These are phyloP conservation scores for Micronycteris hirsuta DNA, from an alignment of 2,113 vertebrate genomes.

Conservation along the genomic window DNA sequence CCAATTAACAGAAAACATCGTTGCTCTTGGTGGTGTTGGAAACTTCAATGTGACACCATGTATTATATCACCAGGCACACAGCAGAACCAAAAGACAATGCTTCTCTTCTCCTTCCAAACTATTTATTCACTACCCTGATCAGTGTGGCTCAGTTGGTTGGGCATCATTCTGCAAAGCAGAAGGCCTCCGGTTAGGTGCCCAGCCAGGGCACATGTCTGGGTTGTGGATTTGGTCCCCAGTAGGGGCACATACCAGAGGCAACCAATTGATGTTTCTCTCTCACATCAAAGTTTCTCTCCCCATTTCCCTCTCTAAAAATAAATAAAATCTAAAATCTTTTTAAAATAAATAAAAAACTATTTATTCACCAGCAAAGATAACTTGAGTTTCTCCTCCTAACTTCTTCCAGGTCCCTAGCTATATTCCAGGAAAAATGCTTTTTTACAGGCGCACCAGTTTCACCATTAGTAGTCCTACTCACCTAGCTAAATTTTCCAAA, in stretches of 20 bases:
- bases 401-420: background rate
- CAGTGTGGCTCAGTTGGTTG: too few species aligned
- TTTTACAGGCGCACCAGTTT: background rate
- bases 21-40: background rate
- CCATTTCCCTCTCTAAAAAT: too few species aligned
- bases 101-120: background rate
- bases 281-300: too few species aligned
- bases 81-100: background rate
- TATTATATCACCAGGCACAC: background rate
- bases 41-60: background rate
- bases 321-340: too few species aligned
- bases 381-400: background rate
- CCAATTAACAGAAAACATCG: background rate
- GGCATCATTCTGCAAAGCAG: too few species aligned
- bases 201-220: too few species aligned
- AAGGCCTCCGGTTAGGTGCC: too few species aligned
- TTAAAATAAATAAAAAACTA: background rate
- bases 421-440: background rate
- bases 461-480: background rate
- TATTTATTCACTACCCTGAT: background rate
- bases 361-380: slow-evolving; percentile 2
- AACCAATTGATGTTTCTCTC: too few species aligned
- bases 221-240: too few species aligned
- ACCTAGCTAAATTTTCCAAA: background rate
- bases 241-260: too few species aligned